These are phyloP conservation scores for Menidia beryllina DNA, from an alignment of 2,113 vertebrate genomes.

Conservation along the genomic window DNA sequence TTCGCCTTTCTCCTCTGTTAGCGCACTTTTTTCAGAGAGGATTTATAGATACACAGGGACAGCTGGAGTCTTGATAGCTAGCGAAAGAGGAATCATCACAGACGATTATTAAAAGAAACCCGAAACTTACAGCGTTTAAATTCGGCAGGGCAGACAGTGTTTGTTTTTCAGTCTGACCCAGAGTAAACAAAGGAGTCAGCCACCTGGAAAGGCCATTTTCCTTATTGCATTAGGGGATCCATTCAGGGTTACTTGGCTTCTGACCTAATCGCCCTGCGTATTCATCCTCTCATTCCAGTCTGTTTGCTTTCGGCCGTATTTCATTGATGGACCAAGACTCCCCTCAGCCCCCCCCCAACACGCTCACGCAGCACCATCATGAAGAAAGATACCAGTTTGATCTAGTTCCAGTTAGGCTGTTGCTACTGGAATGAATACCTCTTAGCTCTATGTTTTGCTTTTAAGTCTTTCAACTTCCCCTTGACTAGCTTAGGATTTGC, in stretches of 20 bases:
- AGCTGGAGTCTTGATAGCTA: background rate
- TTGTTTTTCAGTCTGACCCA: background rate
- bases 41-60: background rate
- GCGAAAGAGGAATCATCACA: no score
- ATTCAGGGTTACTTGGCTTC: background rate
- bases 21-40: background rate
- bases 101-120: background rate
- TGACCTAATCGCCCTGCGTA: conserved; percentile 2
- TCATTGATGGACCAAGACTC: background rate
- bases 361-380: background rate
- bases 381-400: background rate
- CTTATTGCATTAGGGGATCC: conserved; percentile 11
- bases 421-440: background rate
- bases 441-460: background rate
- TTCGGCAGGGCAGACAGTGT: background rate
- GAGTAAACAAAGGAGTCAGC: background rate
- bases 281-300: background rate
- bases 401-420: background rate
- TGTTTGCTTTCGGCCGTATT: conserved; percentile 5
- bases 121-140: background rate
- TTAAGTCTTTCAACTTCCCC: background rate
- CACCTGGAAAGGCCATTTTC: conserved; percentile 3
- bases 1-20: background rate
- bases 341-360: background rate
- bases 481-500: background rate